Conservation (phyloP, 2,888 invertebrate genomes). For the Pollenia angustigena region DNA sequence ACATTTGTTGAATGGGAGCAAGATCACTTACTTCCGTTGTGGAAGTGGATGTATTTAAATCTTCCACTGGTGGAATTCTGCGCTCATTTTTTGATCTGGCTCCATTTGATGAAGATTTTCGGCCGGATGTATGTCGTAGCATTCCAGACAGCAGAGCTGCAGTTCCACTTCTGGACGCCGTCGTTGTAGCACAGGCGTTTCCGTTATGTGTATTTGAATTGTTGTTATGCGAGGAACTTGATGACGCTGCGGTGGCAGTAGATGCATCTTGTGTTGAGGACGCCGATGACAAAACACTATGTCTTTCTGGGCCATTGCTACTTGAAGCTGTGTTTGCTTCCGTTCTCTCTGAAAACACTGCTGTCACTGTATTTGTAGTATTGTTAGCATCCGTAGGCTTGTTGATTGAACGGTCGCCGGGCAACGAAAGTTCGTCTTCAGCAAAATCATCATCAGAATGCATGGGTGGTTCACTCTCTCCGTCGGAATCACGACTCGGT, state of each 20-base stretch:
- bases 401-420: constrained; percentile 84
- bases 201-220: constrained; percentile 68
- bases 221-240: constrained; percentile 75
- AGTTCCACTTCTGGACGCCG: constrained; percentile 52
- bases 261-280: constrained; percentile 82
- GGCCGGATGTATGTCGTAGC: constrained; percentile 76
- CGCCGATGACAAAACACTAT: constrained; percentile 83
- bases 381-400: constrained; percentile 76
- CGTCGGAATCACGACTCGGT: constrained; percentile 87
- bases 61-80: constrained; percentile 74
- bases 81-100: constrained; percentile 57
- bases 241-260: constrained; percentile 80
- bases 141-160: constrained; percentile 76
- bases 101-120: constrained; percentile 63
- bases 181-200: not conserved
- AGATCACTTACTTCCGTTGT: constrained; percentile 78
- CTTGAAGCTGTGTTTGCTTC: constrained; percentile 74
- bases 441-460: constrained; percentile 94
- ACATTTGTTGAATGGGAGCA: constrained; percentile 80
- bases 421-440: constrained; percentile 90
- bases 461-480: constrained; percentile 87
- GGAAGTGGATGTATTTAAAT: constrained; percentile 78
- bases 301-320: constrained; percentile 79
- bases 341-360: constrained; percentile 75
- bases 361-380: constrained; percentile 74